Conservation (phyloP, 2,888 invertebrate genomes). For the Eupeodes luniger region DNA sequence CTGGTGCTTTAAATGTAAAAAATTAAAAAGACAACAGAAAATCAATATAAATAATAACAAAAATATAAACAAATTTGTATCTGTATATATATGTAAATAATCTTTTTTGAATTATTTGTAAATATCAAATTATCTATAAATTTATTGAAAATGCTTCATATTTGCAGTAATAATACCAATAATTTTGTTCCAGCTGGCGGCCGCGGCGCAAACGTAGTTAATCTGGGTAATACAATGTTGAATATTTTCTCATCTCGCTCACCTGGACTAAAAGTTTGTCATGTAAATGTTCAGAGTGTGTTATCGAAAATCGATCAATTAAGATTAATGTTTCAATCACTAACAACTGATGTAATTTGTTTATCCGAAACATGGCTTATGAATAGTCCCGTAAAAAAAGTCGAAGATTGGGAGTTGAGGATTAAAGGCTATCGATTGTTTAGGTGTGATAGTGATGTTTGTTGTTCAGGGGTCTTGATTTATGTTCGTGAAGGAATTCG, state of each 20-base stretch:
- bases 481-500: background rate
- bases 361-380: background rate
- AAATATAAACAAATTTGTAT: too few species aligned
- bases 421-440: background rate
- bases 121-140: background rate
- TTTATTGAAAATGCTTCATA: background rate
- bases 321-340: too few species aligned
- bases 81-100: too few species aligned
- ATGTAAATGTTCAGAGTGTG: too few species aligned
- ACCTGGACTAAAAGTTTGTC: background rate
- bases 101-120: too few species aligned
- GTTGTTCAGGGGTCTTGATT: background rate
- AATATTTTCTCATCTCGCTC: constrained; percentile 2
- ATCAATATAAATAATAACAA: background rate
- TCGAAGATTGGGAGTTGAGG: background rate
- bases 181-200: background rate
- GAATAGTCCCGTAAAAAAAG: background rate
- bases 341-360: background rate
- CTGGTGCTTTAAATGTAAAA: background rate
- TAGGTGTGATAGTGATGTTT: constrained; percentile 4
- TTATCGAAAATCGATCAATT: too few species aligned
- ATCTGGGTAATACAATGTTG: constrained; percentile 8
- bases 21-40: background rate
- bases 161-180: background rate
- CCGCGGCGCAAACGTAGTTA: background rate